phyloP scores from a whole-genome alignment of 92 coral and sea anemone genomes.

The Diadumene lineata region DNA sequence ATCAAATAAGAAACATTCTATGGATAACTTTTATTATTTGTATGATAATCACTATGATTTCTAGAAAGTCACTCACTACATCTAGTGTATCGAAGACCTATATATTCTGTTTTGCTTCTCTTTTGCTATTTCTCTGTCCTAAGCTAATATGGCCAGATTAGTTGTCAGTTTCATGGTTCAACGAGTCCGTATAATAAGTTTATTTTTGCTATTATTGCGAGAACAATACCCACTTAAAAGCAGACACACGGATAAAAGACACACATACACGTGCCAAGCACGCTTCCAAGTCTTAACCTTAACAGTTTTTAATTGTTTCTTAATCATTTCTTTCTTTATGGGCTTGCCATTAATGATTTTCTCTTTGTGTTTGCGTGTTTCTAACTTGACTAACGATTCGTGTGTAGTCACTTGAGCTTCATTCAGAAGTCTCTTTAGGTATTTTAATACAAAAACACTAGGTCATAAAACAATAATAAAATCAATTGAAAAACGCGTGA shows the following conservation, averaged over 20 bases:
- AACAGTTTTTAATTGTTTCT: not conserved
- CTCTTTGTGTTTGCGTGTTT: not conserved
- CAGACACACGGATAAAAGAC: constrained; percentile 14
- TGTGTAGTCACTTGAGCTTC: not conserved
- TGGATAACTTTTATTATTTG: too few species aligned
- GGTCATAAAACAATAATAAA: not conserved
- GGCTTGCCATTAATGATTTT: not conserved
- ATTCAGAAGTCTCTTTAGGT: not conserved
- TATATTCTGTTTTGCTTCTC: too few species aligned
- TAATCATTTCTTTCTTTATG: not conserved
- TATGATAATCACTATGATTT: too few species aligned
- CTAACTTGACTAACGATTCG: not conserved
- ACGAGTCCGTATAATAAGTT: constrained; percentile 16
- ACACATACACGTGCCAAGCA: constrained; percentile 11
- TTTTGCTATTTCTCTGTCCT: too few species aligned
- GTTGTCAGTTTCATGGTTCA: constrained; percentile 1
- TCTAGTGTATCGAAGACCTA: too few species aligned
- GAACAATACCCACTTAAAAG: constrained; percentile 4
- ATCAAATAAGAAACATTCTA: too few species aligned
- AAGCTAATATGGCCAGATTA: too few species aligned
- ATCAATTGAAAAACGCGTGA: not conserved
- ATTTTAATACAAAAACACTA: constrained; percentile 1
- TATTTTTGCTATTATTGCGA: constrained; percentile 18
- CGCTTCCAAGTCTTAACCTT: constrained; percentile 5
- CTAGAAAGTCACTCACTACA: too few species aligned